Evolutionary conservation across 2,888 invertebrate genomes (phyloP).

Genomic region (Thymelicus lineola): DNA sequence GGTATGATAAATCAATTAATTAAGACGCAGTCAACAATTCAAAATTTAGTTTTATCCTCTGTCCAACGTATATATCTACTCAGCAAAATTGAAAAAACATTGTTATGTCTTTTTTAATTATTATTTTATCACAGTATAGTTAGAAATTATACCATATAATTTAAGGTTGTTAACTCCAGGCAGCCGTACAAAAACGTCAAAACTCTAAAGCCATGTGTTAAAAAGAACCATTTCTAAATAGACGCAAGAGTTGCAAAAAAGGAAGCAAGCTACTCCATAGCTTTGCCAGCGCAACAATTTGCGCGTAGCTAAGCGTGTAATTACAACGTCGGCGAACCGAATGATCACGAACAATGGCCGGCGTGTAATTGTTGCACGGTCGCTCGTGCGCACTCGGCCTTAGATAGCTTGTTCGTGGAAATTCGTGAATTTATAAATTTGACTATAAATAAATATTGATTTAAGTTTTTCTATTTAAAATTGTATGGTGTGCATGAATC

Average conservation of each 20-base stretch:
- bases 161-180: background rate
- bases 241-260: background rate
- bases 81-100: too few species aligned
- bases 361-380: conserved; percentile 47
- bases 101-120: too few species aligned
- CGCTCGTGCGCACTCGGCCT: conserved; percentile 51
- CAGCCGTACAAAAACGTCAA: background rate
- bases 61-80: too few species aligned
- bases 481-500: too few species aligned
- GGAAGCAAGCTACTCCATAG: conserved; percentile 16
- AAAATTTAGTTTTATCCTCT: too few species aligned
- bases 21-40: too few species aligned
- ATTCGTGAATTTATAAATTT: conserved; percentile 17
- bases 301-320: conserved; percentile 47
- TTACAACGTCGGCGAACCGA: conserved; percentile 45
- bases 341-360: conserved; percentile 47
- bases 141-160: too few species aligned
- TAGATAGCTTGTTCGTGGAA: conserved; percentile 21
- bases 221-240: background rate
- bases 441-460: background rate
- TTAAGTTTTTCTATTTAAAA: too few species aligned
- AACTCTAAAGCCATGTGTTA: background rate
- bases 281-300: conserved; percentile 21
- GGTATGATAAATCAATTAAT: too few species aligned
- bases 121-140: too few species aligned